Percentiles rank a stretch among this genome's conserved stretches.
Conservation (phyloP, 2,113 vertebrate genomes). For the Thamnophis sirtalis region DNA sequence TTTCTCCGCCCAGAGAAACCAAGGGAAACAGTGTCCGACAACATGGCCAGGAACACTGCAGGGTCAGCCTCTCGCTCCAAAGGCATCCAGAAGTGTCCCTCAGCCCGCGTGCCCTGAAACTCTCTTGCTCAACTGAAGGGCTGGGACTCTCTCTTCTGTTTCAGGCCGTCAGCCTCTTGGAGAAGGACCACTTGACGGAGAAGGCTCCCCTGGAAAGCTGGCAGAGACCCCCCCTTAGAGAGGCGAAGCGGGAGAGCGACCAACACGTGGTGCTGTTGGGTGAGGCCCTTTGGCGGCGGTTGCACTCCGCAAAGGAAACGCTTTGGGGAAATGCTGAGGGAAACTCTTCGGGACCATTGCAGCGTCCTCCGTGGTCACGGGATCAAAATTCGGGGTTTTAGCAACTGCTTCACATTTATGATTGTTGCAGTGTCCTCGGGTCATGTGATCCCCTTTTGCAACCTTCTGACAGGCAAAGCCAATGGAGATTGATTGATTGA, state of each 20-base stretch:
- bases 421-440: neutral
- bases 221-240: neutral
- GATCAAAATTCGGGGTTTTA: neutral
- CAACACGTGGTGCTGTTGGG: neutral
- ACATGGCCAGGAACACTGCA: neutral
- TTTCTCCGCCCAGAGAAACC: neutral
- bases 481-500: too few species aligned
- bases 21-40: neutral
- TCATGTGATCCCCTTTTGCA: neutral
- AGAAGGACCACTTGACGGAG: neutral
- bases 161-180: neutral
- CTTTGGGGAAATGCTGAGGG: neutral
- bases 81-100: neutral
- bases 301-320: neutral
- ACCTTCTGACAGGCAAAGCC: neutral
- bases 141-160: neutral
- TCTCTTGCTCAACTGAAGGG: neutral
- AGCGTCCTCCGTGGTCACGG: accelerated
- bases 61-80: neutral
- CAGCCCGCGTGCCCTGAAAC: neutral
- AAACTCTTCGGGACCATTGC: neutral
- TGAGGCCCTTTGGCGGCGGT: neutral
- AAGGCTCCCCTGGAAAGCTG: neutral
- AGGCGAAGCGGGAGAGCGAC: neutral
- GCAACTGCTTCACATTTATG: neutral